Evolutionary conservation across 2,888 invertebrate species (phyloP).

Genomic region (Xylota segnis): DNA sequence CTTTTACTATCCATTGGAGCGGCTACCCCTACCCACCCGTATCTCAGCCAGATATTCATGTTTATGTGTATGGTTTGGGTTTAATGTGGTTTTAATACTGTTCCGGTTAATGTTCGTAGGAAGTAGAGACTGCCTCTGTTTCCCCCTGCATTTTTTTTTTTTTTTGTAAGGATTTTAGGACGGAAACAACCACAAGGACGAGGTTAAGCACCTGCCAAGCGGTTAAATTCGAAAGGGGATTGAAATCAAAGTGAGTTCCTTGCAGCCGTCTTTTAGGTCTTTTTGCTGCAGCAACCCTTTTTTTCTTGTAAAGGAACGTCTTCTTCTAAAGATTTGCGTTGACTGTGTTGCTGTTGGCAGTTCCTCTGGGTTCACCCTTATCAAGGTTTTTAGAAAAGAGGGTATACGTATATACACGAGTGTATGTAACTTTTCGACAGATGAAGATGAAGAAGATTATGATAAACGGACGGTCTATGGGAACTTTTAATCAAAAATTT

Average conservation of each 20-base stretch:
- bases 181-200: conserved; percentile 33
- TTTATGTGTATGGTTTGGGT: conserved; percentile 10
- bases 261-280: conserved; percentile 11
- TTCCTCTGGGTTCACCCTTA: conserved; percentile 39
- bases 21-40: not conserved
- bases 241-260: conserved; percentile 58
- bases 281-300: conserved; percentile 21
- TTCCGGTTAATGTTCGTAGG: conserved; percentile 13
- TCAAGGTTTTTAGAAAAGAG: conserved; percentile 13
- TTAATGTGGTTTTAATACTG: conserved; percentile 46
- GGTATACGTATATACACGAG: not conserved
- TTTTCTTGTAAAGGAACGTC: not conserved
- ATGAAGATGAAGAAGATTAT: conserved; percentile 54
- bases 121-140: conserved; percentile 1
- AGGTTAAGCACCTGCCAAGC: conserved; percentile 69
- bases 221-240: conserved; percentile 51
- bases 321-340: conserved; percentile 12
- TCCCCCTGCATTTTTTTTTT: not conserved
- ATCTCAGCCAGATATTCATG: not conserved
- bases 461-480: conserved; percentile 46
- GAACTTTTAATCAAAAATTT: conserved; percentile 69
- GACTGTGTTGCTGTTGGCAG: conserved; percentile 29
- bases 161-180: not conserved
- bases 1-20: conserved; percentile 22
- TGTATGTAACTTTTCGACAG: conserved; percentile 32